Evolutionary conservation across 2,888 invertebrate genomes (phyloP), one percentile per base, ranked within the genome.

Genomic region (Eupithecia pulchellata): DNA sequence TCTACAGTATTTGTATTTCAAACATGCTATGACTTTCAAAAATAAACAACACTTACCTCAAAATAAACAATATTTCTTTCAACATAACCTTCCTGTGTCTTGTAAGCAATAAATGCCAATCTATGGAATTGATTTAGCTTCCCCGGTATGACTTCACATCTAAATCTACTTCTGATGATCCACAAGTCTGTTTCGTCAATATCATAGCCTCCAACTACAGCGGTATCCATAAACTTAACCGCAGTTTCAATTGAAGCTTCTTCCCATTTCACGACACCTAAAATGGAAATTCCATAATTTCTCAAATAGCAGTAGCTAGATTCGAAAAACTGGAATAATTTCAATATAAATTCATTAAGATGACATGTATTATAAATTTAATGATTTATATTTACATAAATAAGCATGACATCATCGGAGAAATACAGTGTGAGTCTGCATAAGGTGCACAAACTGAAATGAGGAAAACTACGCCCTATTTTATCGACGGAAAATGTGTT

Each of bases 121-220:
- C n/a, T 34, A 32, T 64, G 57, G 13, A 39, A 0, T 8, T 39
- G 17, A 60, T 71, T 71, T 11, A 71, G 42, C 34, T 72, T 74
- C 14, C 68, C 74, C 1, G 68, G 72, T 4, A 72, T 47, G 13
- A 71, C 30, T 36, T 71, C 66, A 27, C 64, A 30, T 9, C 29
- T n/a, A 9, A 60, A 29, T 47, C 65, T 64, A 14, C 58, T n/a
- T 66, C 71, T 68, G 39, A 74, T 72, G 20, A 74, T 55, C 74
- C 72, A 74, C 57, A 74, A 60, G 17, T 68, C 55, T n/a, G 68
- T 60, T 9, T 55, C 30, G 29, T 74, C 74, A 14, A 63, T 57
- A 17, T 74, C 74, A 9, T 74, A 64, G 13, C 74, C 74, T 1
- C 72, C 74, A 1, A 66, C 25, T 0, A 74, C 58, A 9, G 66